Evolutionary conservation across 2,797 vertebrate genomes (phyloP), one percentile per base, ranked within the genome.

Genomic region (Protosalanx chinensis): DNA sequence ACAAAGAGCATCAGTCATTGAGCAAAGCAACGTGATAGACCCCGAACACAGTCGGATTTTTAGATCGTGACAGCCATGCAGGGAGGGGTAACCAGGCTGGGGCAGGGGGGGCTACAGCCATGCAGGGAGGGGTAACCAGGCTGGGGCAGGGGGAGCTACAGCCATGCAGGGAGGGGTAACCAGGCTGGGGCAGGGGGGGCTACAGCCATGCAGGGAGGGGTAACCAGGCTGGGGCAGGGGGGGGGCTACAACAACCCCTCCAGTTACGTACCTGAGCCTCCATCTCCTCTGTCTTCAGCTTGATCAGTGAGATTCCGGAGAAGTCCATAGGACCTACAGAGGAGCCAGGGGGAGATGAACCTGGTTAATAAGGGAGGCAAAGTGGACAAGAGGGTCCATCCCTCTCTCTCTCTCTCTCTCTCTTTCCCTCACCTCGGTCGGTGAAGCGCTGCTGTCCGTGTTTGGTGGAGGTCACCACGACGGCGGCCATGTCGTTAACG

Each of bases 201-300:
- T 41, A 7, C 37, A 0, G 37, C 33, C 33, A 35, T 35, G 33
- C 33, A 35, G 33, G 6, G 37, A 41, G 37, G 8, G 37, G 37
- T 7, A 12, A 41, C 37, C 2, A 41, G 37, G 8, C 1, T 27
- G 23, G 23, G 23, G 23, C 23, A 27, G 23, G 23, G 23, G 23
- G 23, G 23, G 23, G 1, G 23, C 23, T 1, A 27, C 23, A 0
- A 10, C 33, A 7, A 57, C 16, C 30, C 4, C 46, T 35, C n/a
- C 41, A 27, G 18, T 27, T 71, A 75, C 57, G 72, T 83, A 98
- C 97, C 96, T 98, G 97, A 0, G 95, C 93, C 70, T 99, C 96
- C 97, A 99, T 97, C 85, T 99, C 97, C 73, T 98, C 95, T 5
- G 93, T 94, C 84, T 99, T 99, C 84, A 99, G 95, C 86, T 98